A percentile compares a stretch with the other conserved stretches of the same genome.
These are phyloP conservation scores for Macrochelys suwanniensis DNA, from an alignment of 2,797 vertebrate genomes.

Conservation along the genomic window DNA sequence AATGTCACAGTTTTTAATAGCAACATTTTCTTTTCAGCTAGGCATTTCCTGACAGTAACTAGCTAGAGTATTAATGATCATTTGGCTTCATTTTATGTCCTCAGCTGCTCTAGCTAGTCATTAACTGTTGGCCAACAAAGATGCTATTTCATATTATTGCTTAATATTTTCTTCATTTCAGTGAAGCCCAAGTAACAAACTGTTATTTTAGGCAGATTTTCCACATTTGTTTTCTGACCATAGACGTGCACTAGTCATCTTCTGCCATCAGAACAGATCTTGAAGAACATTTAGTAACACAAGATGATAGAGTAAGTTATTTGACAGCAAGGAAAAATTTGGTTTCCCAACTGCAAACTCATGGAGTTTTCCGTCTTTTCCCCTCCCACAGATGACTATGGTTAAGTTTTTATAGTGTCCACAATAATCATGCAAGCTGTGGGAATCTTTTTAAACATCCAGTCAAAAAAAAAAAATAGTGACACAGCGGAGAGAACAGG, in stretches of 20 bases:
- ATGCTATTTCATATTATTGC: not conserved
- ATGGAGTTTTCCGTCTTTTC: not conserved
- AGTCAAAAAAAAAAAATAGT: not conserved
- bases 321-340: not conserved
- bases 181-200: not conserved
- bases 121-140: not conserved
- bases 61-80: slow-evolving; percentile 7
- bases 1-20: not conserved
- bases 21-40: not conserved
- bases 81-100: slow-evolving; percentile 28
- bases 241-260: not conserved
- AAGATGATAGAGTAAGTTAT: not conserved
- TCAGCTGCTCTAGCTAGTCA: slow-evolving; percentile 4
- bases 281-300: not conserved
- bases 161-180: not conserved
- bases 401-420: not conserved
- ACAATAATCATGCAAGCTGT: not conserved
- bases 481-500: not conserved
- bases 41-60: slow-evolving; percentile 56
- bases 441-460: slow-evolving; percentile 1
- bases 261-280: not conserved
- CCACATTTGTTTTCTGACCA: not conserved
- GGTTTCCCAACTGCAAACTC: not conserved
- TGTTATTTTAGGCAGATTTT: not conserved
- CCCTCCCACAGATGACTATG: not conserved